Base-by-base conservation (phyloP, 2,888 invertebrate genomes). In the Netelia fuscicornis region DNA sequence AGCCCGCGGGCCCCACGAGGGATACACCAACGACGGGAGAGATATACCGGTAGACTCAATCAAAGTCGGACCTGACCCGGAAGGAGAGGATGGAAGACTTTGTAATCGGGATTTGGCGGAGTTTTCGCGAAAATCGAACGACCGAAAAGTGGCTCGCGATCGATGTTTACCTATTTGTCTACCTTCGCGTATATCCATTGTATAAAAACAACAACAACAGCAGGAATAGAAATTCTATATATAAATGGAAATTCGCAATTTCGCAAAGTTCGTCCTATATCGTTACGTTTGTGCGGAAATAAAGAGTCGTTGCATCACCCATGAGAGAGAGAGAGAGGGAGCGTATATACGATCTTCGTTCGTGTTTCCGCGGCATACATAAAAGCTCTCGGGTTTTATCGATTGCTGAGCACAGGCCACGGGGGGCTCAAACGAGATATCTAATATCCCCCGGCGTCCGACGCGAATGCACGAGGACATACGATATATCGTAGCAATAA, bases 11-110 rank as follows among this genome's bases (percentile, higher is more conserved):
- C 87, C 86, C 78, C 60, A 90, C 89, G 5, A 65, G 71, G 90
- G 91, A 91, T 88, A 89, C 87, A 81, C 76, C 60, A 85, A 30
- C 78, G 87, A 79, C 87, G 86, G 87, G 87, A 88, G 87, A 79
- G 82, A 71, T 75, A 84, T 75, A 74, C 78, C 48, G 30, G 72
- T 77, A 75, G 79, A 81, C 79, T 81, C 80, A 76, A 81, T 80
- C 76, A 83, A 86, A 86, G 83, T 84, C 84, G 85, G 80, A 71
- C 79, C 64, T 81, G 70, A 76, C 56, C 25, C 68, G 42, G 37
- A 60, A 80, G 37, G 74, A 65, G 17, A 71, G 62, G 56, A 75
- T 54, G 54, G 52, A 37, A 71, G 67, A 68, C 54, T 68, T 67
- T 56, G 54, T 78, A 68, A 78, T 72, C 65, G 78, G 37, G 17